Conservation (phyloP, 1,140 invertebrate species). For the Palaemon carinicauda region DNA sequence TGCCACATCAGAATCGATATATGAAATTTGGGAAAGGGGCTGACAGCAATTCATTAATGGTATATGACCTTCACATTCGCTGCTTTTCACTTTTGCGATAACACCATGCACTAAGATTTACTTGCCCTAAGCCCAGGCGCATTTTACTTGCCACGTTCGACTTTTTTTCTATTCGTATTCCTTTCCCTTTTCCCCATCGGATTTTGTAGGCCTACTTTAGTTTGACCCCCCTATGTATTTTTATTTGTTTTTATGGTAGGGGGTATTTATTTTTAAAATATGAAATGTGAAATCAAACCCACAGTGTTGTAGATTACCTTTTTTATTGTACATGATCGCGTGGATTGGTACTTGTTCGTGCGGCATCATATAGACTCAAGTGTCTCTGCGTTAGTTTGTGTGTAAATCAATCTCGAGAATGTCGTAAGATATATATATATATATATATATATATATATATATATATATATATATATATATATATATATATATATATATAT, state of each 20-base stretch:
- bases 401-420: not conserved
- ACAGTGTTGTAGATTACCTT: conserved; percentile 32
- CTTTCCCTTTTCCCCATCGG: too few species aligned
- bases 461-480: not conserved
- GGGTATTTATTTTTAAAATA: conserved; percentile 28
- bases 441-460: not conserved
- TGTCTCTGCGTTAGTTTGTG: not conserved
- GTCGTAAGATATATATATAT: not conserved
- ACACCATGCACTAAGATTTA: too few species aligned
- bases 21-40: too few species aligned
- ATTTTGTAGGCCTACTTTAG: too few species aligned
- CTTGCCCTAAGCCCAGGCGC: too few species aligned
- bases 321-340: not conserved
- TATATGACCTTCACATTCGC: too few species aligned
- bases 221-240: too few species aligned
- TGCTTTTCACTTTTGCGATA: too few species aligned
- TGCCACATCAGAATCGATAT: too few species aligned
- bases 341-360: conserved; percentile 42
- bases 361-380: not conserved
- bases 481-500: conserved; percentile 5
- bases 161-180: too few species aligned
- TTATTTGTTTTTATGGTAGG: not conserved
- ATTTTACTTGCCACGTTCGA: too few species aligned
- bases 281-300: conserved; percentile 51
- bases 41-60: too few species aligned